Conservation (phyloP, 2,797 vertebrate genomes). For the Karalla daura region DNA sequence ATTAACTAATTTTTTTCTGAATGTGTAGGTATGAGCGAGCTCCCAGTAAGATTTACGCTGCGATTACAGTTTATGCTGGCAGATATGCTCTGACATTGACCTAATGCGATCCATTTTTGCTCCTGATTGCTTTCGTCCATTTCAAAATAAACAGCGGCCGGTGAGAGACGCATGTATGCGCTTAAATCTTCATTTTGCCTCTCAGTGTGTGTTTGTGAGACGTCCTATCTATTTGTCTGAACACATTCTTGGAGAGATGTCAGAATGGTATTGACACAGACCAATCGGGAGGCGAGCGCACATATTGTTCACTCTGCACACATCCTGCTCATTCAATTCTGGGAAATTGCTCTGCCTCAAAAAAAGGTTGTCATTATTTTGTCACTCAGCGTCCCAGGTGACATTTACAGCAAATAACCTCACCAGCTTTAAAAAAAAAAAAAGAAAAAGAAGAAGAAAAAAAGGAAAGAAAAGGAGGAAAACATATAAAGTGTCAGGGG, state of each 20-base stretch:
- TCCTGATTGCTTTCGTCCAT: constrained; percentile 27
- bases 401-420: constrained; percentile 85
- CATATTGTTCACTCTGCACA: constrained; percentile 78
- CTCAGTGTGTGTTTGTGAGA: constrained; percentile 45
- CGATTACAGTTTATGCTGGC: constrained; percentile 45
- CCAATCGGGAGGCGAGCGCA: constrained; percentile 77
- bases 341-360: constrained; percentile 82
- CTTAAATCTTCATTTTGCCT: constrained; percentile 66
- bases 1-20: constrained; percentile 68
- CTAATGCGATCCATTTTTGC: constrained; percentile 41
- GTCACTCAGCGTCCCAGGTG: constrained; percentile 82
- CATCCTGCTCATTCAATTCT: constrained; percentile 83
- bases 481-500: constrained; percentile 21
- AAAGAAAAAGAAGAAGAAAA: constrained; percentile 56
- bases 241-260: constrained; percentile 72
- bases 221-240: constrained; percentile 76
- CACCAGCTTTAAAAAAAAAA: constrained; percentile 26
- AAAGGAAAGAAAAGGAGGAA: constrained; percentile 53
- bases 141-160: constrained; percentile 44
- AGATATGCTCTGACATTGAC: constrained; percentile 37
- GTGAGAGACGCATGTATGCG: constrained; percentile 28
- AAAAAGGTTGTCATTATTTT: constrained; percentile 85
- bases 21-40: constrained; percentile 39
- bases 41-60: constrained; percentile 46
- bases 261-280: constrained; percentile 79